Conservation (phyloP, 2,888 invertebrate genomes). For the Cyrtodaria siliqua region DNA sequence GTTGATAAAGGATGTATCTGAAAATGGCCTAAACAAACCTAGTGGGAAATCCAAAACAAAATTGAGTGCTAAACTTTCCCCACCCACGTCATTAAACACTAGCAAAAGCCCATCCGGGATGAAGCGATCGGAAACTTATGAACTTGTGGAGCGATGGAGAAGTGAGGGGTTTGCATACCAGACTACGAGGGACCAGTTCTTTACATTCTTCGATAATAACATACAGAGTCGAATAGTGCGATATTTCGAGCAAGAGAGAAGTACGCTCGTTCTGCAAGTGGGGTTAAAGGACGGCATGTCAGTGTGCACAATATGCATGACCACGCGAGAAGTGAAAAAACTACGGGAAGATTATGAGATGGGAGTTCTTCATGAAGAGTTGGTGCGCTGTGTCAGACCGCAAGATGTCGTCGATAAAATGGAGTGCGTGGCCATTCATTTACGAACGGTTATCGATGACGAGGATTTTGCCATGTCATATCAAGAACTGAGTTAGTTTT, state of each 20-base stretch:
- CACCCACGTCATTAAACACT: constrained; percentile 51
- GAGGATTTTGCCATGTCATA: constrained; percentile 74
- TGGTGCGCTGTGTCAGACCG: constrained; percentile 72
- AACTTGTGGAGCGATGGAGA: constrained; percentile 64
- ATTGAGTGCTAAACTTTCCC: constrained; percentile 28
- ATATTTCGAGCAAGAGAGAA: constrained; percentile 84
- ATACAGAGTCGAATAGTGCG: constrained; percentile 76
- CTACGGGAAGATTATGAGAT: constrained; percentile 75
- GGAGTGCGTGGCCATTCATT: constrained; percentile 75
- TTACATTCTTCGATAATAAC: constrained; percentile 66
- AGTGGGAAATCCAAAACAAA: constrained; percentile 20
- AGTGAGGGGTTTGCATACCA: constrained; percentile 60
- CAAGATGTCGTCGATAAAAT: constrained; percentile 70
- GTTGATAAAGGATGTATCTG: constrained; percentile 31
- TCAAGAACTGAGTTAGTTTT: constrained; percentile 68
- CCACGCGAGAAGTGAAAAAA: constrained; percentile 72
- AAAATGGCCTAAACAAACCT: constrained; percentile 38
- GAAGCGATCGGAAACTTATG: constrained; percentile 59
- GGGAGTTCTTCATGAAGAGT: constrained; percentile 72
- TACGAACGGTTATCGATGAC: constrained; percentile 74
- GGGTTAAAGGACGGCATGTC: constrained; percentile 75
- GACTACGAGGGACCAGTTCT: constrained; percentile 55
- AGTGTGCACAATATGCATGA: constrained; percentile 82
- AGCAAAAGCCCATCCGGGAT: constrained; percentile 32
- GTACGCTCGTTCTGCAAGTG: constrained; percentile 81